Evolutionary conservation across 2,888 invertebrate genomes (phyloP).

Genomic region (Drosophila anomelani): DNA sequence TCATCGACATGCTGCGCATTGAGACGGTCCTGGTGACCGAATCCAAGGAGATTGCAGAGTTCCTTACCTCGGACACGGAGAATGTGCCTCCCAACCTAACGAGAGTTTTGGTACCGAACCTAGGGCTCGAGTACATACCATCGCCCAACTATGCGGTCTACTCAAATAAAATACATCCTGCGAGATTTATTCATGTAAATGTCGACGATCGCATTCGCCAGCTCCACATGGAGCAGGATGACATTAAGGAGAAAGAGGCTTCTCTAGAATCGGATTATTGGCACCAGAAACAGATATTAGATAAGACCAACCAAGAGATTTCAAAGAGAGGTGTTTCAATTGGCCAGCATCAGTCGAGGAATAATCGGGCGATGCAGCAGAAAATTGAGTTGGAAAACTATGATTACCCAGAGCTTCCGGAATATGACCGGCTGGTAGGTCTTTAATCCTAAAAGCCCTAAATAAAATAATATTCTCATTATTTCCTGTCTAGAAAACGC

Average conservation of each 20-base stretch:
- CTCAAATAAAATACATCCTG: constrained; percentile 86
- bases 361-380: constrained; percentile 55
- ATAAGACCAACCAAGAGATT: constrained; percentile 30
- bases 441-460: too few species aligned
- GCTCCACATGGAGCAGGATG: constrained; percentile 44
- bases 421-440: constrained; percentile 79
- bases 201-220: constrained; percentile 86
- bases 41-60: constrained; percentile 87
- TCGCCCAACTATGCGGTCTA: constrained; percentile 92
- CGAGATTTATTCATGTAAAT: constrained; percentile 88
- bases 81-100: constrained; percentile 89
- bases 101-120: constrained; percentile 88
- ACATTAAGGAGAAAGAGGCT: constrained; percentile 31
- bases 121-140: constrained; percentile 88
- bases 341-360: constrained; percentile 58
- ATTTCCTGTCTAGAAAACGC: constrained; percentile 48
- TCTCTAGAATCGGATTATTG: constrained; percentile 35
- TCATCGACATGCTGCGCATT: constrained; percentile 91
- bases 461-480: not conserved
- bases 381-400: constrained; percentile 79
- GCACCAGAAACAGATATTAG: constrained; percentile 15
- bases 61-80: constrained; percentile 87
- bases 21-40: constrained; percentile 91
- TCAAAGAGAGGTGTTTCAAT: constrained; percentile 44
- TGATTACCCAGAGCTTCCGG: constrained; percentile 81